Evolutionary conservation across 2,888 invertebrate species (phyloP), one percentile per base, ranked within the genome.

Genomic region (Parascotia fuliginaria): DNA sequence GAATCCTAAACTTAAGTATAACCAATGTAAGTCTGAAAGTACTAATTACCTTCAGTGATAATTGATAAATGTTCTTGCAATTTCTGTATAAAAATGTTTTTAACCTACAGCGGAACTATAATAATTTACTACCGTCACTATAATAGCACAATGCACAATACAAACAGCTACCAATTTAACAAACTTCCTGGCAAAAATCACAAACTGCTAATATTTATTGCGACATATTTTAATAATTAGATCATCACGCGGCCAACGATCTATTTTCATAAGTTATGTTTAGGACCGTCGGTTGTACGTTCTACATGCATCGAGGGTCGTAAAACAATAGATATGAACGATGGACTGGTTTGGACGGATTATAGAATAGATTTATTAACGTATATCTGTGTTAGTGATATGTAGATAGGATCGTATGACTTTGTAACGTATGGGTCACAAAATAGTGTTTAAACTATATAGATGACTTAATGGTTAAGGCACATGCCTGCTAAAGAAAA

Each of bases 261-360:
- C 67, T 77, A 72, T 74, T 74, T 71, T 56, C 47, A 43, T 69
- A 60, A 51, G 63, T 61, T 60, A 59, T 51, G 53, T 56, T 55
- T 52, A 56, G 50, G n/a, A n/a, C n/a, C n/a, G n/a, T 51, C 27
- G 46, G 39, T 38, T 53, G 38, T 37, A 58, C 66, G 70, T 60
- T 62, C 65, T 50, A 57, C 51, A 69, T 69, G 58, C 64, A 61
- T 53, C 40, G 45, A 41, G 45, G 12, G 49, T 15, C 38, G 34
- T 68, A 60, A 57, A 68, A 65, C 62, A 60, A 65, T 53, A 48
- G 53, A 51, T 46, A 27, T 16, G 13, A 11, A 43, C 33, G 24
- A 28, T 33, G 24, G 28, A 15, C 22, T 55, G 28, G 14, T 38
- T 38, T 31, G 9, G 40, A 41, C 36, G 12, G 31, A n/a, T 47